These are phyloP conservation scores for Campylorhamphus procurvoides DNA, from an alignment of 2,113 vertebrate genomes.

Conservation along the genomic window DNA sequence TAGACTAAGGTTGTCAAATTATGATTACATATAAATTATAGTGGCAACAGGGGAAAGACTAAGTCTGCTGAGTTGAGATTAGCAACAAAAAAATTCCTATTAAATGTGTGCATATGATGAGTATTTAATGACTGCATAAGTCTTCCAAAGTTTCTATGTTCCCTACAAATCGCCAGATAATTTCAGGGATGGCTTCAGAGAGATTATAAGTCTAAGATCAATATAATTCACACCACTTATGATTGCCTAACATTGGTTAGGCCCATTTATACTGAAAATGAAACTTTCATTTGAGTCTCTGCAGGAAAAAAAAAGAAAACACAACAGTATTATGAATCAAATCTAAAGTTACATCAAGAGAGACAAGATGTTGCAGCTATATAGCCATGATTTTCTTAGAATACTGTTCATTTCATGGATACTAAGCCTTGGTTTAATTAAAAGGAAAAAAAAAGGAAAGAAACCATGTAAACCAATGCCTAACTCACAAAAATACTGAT, in stretches of 20 bases:
- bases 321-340: background rate
- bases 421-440: background rate
- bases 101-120: constrained; percentile 4
- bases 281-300: background rate
- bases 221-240: background rate
- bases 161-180: background rate
- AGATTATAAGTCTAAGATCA: constrained; percentile 11
- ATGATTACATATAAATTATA: constrained; percentile 53
- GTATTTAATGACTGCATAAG: constrained; percentile 30
- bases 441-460: background rate
- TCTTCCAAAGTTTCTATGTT: constrained; percentile 39
- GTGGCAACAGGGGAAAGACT: constrained; percentile 31
- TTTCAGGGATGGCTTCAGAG: background rate
- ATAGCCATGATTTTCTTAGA: background rate
- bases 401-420: background rate
- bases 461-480: background rate
- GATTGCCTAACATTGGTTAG: background rate
- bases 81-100: constrained; percentile 31
- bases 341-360: background rate
- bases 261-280: background rate
- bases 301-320: background rate
- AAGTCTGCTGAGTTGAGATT: constrained; percentile 43
- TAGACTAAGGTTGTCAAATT: constrained; percentile 39
- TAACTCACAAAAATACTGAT: background rate
- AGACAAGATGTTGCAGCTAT: background rate